These are phyloP conservation scores for Recurvirostra avosetta DNA, from an alignment of 2,113 vertebrate species.

Conservation along the genomic window DNA sequence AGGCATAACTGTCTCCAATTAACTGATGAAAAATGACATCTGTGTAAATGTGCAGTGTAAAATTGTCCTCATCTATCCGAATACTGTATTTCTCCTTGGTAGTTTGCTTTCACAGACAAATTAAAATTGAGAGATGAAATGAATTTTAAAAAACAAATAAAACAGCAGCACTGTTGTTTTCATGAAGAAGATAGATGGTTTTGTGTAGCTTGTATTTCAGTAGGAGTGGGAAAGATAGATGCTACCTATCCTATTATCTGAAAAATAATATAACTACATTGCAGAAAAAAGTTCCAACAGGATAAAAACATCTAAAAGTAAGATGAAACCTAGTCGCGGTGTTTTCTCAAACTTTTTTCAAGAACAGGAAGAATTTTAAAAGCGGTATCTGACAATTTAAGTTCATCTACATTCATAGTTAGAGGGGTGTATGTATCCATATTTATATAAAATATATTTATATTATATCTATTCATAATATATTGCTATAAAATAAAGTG, in stretches of 20 bases:
- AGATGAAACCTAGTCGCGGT: not conserved
- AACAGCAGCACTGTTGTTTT: not conserved
- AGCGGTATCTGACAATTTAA: not conserved
- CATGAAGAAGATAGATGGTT: not conserved
- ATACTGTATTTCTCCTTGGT: not conserved
- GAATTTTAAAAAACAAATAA: not conserved
- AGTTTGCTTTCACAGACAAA: not conserved
- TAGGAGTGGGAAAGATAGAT: not conserved
- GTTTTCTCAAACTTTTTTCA: not conserved
- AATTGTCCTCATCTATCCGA: not conserved
- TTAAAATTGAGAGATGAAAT: not conserved
- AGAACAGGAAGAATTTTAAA: not conserved
- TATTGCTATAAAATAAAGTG: not conserved
- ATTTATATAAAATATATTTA: not conserved
- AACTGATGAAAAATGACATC: conserved; percentile 63
- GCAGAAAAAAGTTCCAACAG: not conserved
- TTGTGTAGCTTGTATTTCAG: not conserved
- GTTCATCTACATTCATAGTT: not conserved
- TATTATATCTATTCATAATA: not conserved
- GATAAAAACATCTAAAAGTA: not conserved
- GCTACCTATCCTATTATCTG: not conserved
- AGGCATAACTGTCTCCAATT: conserved; percentile 47
- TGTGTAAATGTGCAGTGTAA: not conserved
- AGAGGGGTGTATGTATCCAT: no score
- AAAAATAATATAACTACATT: not conserved